Evolutionary conservation across 2,113 vertebrate species (phyloP).

Genomic region (Eleginops maclovinus): DNA sequence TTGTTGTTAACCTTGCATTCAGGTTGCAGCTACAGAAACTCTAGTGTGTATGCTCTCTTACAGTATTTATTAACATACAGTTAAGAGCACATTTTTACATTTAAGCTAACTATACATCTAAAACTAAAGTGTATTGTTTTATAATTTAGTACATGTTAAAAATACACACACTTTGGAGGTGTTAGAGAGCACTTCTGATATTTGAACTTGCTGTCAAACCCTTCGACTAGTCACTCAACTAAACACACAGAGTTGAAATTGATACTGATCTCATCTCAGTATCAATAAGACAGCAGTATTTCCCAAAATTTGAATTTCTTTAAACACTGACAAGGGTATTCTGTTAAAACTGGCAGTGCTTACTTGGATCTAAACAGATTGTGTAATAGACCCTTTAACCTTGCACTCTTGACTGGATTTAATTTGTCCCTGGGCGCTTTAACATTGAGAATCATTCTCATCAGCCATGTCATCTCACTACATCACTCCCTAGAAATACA

Average conservation of each 20-base stretch:
- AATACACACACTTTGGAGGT: neutral
- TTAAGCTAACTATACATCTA: too few species aligned
- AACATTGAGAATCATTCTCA: constrained; percentile 56
- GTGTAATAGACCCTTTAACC: constrained; percentile 71
- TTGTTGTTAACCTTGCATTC: neutral
- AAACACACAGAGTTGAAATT: neutral
- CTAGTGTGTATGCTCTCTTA: neutral
- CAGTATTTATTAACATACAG: neutral
- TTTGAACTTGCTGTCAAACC: too few species aligned
- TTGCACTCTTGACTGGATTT: constrained; percentile 57
- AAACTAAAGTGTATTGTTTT: too few species aligned
- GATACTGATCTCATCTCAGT: constrained; percentile 11
- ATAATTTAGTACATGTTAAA: neutral
- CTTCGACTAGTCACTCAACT: neutral
- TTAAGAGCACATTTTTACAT: neutral
- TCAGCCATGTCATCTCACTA: constrained; percentile 58
- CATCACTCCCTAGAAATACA: constrained; percentile 66
- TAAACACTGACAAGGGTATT: constrained; percentile 16
- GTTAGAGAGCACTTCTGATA: too few species aligned
- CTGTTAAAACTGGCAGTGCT: constrained; percentile 6
- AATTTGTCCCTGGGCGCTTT: constrained; percentile 71
- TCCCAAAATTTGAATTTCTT: constrained; percentile 19
- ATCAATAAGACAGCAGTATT: constrained; percentile 1
- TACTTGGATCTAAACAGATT: constrained; percentile 66
- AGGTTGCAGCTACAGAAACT: neutral